phyloP scores from a whole-genome alignment of 2,888 invertebrate species.

The Cerastis leucographa region DNA sequence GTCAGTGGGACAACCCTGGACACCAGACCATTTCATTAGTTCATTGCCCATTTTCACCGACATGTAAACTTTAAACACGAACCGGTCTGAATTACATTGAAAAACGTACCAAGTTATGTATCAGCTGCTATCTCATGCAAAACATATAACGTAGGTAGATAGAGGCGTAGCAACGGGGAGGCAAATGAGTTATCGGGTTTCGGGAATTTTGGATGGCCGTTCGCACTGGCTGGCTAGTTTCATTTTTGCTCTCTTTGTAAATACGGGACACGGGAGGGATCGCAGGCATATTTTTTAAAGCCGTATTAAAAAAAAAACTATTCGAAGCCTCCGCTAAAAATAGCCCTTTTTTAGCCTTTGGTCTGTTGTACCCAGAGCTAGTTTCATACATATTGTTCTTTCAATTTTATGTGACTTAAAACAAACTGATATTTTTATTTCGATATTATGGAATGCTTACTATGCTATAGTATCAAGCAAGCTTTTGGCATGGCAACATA shows the following conservation, averaged over 20 bases:
- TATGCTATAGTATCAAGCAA: background rate
- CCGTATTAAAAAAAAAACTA: background rate
- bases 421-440: background rate
- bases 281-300: background rate
- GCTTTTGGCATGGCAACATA: conserved; percentile 39
- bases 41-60: conserved; percentile 54
- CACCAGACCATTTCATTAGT: conserved; percentile 51
- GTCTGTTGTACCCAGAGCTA: background rate
- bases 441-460: background rate
- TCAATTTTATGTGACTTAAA: background rate
- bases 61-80: conserved; percentile 41
- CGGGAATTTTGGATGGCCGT: conserved; percentile 23
- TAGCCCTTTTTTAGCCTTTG: background rate
- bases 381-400: background rate
- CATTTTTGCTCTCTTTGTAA: conserved; percentile 25
- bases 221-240: conserved; percentile 1
- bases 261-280: background rate
- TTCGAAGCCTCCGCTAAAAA: background rate
- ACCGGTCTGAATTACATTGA: conserved; percentile 28
- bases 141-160: conserved; percentile 26
- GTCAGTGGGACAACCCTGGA: conserved; percentile 41
- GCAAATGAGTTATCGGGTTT: conserved; percentile 43
- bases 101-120: conserved; percentile 28
- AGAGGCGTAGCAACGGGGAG: conserved; percentile 7
- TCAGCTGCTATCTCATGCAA: conserved; percentile 22